Base-by-base conservation (phyloP, 2,888 invertebrate genomes). In the Clusia tigrina region DNA sequence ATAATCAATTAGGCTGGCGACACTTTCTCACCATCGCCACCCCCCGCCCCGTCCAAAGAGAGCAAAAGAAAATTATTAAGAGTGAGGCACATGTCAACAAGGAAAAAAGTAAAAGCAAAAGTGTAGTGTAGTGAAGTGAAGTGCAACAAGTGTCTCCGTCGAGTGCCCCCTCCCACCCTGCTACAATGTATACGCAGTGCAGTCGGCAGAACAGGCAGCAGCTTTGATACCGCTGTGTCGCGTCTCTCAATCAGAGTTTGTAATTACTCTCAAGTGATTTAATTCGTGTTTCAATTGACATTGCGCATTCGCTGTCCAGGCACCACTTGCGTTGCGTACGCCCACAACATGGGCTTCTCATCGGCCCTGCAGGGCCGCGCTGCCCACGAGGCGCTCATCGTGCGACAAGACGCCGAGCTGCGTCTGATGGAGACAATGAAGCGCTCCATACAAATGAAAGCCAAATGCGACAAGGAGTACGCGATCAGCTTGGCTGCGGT, bases 391-490 rank as follows among this genome's bases (percentile, higher is more conserved):
- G 95, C 95, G 69, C 87, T 97, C 73, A 87, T 96, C 73, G 89
- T 90, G 66, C 89, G 96, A 60, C 96, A 96, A 85, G 96, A 97
- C 82, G 94, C 95, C 20, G 97, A 97, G 85, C 87, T 97, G 63
- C 89, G 94, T 71, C 89, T 97, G 54, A 88, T 97, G 87, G 97
- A 97, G 80, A 91, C 91, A 68, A 95, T 97, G 90, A 91, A 93
- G 78, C 86, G 95, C 67, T 94, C 95, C 76, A 87, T 97, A 62
- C 88, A 90, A 71, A 89, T 91, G 71, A 93, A 96, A 85, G 91
- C 95, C 81, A 94, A 95, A 84, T 93, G 92, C 78, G 97, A 97
- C 83, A 88, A 93, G 71, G 96, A 97, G 78, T 97, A 97, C 83
- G 93, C 96, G 1, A 86, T 91, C 38, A 91, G 93, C 12, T 87